These are phyloP conservation scores for Plusia festucae DNA, from an alignment of 2,888 invertebrate species.

Conservation along the genomic window DNA sequence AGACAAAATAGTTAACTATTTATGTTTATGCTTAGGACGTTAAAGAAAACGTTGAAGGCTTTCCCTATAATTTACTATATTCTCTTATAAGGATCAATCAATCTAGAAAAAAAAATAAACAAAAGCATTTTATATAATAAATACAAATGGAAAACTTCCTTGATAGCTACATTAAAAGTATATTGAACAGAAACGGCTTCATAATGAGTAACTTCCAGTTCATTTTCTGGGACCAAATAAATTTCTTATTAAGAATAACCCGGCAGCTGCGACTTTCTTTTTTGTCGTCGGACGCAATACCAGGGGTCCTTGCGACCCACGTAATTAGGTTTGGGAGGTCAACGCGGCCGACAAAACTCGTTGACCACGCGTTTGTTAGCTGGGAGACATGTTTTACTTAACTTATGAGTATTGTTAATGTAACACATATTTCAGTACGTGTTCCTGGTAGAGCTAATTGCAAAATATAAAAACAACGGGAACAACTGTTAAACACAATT, in stretches of 20 bases:
- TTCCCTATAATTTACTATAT: too few species aligned
- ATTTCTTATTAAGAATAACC: slow-evolving; percentile 53
- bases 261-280: slow-evolving; percentile 40
- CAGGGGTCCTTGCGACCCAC: slow-evolving; percentile 44
- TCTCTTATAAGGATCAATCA: too few species aligned
- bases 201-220: slow-evolving; percentile 40
- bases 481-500: too few species aligned
- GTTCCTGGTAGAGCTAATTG: too few species aligned
- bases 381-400: slow-evolving; percentile 15
- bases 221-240: slow-evolving; percentile 39
- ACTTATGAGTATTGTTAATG: not conserved
- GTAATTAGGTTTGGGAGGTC: slow-evolving; percentile 60
- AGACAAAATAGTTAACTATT: too few species aligned
- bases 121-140: slow-evolving; percentile 14
- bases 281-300: slow-evolving; percentile 37
- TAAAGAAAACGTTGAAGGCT: too few species aligned
- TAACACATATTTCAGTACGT: too few species aligned
- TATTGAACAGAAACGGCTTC: slow-evolving; percentile 40
- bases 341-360: slow-evolving; percentile 29
- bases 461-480: too few species aligned
- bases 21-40: too few species aligned
- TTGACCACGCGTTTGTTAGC: slow-evolving; percentile 41
- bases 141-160: slow-evolving; percentile 20
- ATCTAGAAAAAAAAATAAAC: too few species aligned
- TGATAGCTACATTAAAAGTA: slow-evolving; percentile 44